Conservation (phyloP, 2,113 vertebrate genomes). For the Urocolius indicus region DNA sequence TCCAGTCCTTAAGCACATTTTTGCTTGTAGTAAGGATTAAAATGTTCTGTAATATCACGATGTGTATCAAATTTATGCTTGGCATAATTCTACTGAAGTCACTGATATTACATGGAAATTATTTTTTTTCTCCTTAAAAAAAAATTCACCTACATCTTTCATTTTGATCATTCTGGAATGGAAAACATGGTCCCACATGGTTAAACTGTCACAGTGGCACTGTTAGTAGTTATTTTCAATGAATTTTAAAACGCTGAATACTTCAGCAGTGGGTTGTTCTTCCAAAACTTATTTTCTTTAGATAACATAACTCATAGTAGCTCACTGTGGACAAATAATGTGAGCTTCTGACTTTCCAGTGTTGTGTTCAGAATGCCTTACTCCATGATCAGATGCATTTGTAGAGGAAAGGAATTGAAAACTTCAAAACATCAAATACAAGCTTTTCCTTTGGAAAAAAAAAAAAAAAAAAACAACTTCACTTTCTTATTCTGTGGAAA, state of each 20-base stretch:
- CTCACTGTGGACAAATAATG: not conserved
- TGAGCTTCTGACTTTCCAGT: not conserved
- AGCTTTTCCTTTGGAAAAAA: not conserved
- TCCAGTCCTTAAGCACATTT: not conserved
- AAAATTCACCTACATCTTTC: not conserved
- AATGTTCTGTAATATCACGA: not conserved
- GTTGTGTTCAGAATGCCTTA: not conserved
- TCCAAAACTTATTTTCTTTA: not conserved
- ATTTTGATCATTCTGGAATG: not conserved
- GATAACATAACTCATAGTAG: not conserved
- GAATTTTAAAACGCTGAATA: not conserved
- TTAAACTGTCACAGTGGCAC: not conserved
- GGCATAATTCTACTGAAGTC: not conserved
- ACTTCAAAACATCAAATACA: not conserved
- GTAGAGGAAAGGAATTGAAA: not conserved
- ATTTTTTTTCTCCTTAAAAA: not conserved
- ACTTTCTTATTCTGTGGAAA: not conserved
- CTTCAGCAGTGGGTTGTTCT: not conserved
- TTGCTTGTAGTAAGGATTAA: not conserved
- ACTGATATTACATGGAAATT: not conserved
- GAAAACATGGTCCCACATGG: not conserved
- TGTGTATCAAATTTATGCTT: not conserved
- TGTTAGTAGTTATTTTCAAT: not conserved
- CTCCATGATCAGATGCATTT: not conserved
- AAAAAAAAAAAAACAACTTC: no score